Evolutionary conservation across 2,113 vertebrate species (phyloP).

Genomic region (Hippopotamus amphibius): DNA sequence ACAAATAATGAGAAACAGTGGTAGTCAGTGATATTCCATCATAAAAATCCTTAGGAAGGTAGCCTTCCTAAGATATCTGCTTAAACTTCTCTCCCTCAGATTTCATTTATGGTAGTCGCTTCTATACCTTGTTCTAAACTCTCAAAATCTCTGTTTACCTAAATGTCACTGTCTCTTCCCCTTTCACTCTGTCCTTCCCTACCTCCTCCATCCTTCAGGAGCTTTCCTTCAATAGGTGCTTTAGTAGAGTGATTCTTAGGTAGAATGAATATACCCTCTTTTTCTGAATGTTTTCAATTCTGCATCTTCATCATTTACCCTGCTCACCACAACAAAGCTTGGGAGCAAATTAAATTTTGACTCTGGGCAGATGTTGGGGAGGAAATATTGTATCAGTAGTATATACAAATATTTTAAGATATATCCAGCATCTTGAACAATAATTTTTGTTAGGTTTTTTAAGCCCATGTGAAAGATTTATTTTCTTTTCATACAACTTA

Average conservation of each 20-base stretch:
- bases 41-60: background rate
- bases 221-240: background rate
- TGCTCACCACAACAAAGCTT: background rate
- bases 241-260: background rate
- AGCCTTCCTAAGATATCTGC: background rate
- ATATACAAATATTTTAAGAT: background rate
- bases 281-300: background rate
- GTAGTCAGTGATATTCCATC: background rate
- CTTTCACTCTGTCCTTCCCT: background rate
- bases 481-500: background rate
- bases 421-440: background rate
- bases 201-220: background rate
- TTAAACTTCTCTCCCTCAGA: background rate
- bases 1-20: background rate
- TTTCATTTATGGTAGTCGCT: background rate
- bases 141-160: background rate
- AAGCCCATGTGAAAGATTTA: background rate
- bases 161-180: background rate
- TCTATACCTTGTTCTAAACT: background rate
- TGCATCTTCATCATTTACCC: background rate
- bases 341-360: background rate
- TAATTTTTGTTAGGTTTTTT: constrained; percentile 33
- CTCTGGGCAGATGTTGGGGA: background rate
- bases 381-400: background rate
- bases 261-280: background rate